Base-by-base conservation (phyloP, 2,888 invertebrate genomes). In the Gerris lacustris region DNA sequence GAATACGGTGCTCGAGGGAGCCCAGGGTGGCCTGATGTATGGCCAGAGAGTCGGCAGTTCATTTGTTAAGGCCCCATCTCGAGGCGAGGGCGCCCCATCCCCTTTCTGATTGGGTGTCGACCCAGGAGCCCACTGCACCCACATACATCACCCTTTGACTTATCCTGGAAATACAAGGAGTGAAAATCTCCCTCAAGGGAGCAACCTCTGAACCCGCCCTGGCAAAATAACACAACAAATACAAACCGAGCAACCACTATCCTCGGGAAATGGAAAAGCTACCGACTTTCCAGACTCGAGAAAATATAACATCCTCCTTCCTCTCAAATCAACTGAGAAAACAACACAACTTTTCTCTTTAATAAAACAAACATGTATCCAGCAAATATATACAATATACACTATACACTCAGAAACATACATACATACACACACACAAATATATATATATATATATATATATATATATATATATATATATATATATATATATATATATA, bases 81-180 rank as follows among this genome's bases (percentile, higher is more conserved):
- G 55, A 15, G 15, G 15, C 11, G 11, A 11, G 55, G 9, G 55
- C 9, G 15, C 9, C 15, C 55, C 15, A 55, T 55, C 9, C 11
- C 55, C 15, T 11, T 55, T 55, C 15, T 55, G 55, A 55, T 55
- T 55, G 55, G 55, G 15, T 55, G 11, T 9, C 9, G 55, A 55
- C 55, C 55, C 55, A 15, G 2, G 55, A 15, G 11, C 15, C 55
- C 55, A 11, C 9, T 11, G 55, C 15, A 15, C 55, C 15, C 15
- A 9, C 55, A 55, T 55, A 55, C 55, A 55, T 55, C 55, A 55
- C 55, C 55, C 55, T 55, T 55, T 55, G 55, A 55, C 55, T 55
- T 31, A 31, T 55, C 55, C 55, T 55, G 31, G 15, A 55, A 55
- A 55, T 55, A 55, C 55, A 55, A 55, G 11, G 11, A 55, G 55